phyloP scores from a whole-genome alignment of 1,140 invertebrate species.

The Drosophila hydei region DNA sequence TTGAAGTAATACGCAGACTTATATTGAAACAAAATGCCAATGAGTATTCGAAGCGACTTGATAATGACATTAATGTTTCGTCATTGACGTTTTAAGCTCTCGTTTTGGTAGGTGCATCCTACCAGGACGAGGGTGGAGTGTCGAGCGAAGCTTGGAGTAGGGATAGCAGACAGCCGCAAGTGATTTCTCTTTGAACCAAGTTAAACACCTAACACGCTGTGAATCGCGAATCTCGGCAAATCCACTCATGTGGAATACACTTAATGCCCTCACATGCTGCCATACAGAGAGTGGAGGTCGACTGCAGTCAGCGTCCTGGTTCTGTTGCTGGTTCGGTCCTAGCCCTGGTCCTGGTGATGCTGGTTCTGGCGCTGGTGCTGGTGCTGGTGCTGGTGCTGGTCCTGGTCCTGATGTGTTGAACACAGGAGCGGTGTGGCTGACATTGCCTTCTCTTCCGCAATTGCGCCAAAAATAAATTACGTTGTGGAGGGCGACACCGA shows the following conservation, averaged over 20 bases:
- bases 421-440: slow-evolving; percentile 38
- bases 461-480: slow-evolving; percentile 69
- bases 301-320: not conserved
- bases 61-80: slow-evolving; percentile 38
- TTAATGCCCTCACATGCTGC: slow-evolving; percentile 55
- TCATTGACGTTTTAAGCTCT: slow-evolving; percentile 41
- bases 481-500: slow-evolving; percentile 46
- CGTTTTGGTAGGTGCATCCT: slow-evolving; percentile 7
- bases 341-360: slow-evolving; percentile 13
- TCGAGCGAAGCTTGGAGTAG: not conserved
- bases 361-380: not conserved
- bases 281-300: not conserved
- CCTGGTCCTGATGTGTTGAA: slow-evolving; percentile 33
- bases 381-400: slow-evolving; percentile 11
- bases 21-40: not conserved
- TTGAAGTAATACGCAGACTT: no score
- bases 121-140: not conserved
- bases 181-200: slow-evolving; percentile 65
- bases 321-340: slow-evolving; percentile 5
- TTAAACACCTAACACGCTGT: slow-evolving; percentile 68
- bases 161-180: slow-evolving; percentile 34
- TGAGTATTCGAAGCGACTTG: slow-evolving; percentile 23
- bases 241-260: slow-evolving; percentile 68
- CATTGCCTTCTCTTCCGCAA: slow-evolving; percentile 40
- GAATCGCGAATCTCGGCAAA: slow-evolving; percentile 66